These are phyloP conservation scores for Ferdinandea cuprea DNA, from an alignment of 2,888 invertebrate species.

Conservation along the genomic window DNA sequence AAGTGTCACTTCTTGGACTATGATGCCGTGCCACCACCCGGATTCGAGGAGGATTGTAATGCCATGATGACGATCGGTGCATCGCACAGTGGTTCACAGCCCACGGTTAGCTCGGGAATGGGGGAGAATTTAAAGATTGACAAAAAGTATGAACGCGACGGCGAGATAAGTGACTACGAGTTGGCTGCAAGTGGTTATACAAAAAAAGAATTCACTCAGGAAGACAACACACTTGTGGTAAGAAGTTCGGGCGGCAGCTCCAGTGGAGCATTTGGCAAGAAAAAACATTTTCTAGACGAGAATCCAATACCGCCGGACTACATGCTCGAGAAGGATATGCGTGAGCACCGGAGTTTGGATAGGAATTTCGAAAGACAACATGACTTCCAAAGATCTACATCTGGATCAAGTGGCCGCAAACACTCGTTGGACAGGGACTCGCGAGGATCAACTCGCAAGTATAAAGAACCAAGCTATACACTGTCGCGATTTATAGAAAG, in stretches of 20 bases:
- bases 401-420: constrained; percentile 70
- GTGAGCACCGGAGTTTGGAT: constrained; percentile 82
- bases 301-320: constrained; percentile 83
- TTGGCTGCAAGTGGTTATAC: constrained; percentile 82
- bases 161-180: constrained; percentile 83
- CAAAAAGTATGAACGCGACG: constrained; percentile 82
- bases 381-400: constrained; percentile 76
- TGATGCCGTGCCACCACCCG: constrained; percentile 85
- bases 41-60: constrained; percentile 80
- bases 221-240: constrained; percentile 78
- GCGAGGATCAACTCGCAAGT: constrained; percentile 72
- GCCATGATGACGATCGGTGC: constrained; percentile 71
- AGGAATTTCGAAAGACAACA: constrained; percentile 82
- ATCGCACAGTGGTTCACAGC: constrained; percentile 23
- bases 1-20: constrained; percentile 87
- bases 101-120: constrained; percentile 51
- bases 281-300: constrained; percentile 83
- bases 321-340: constrained; percentile 81
- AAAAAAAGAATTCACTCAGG: constrained; percentile 82
- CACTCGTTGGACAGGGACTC: constrained; percentile 76
- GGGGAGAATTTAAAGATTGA: constrained; percentile 82
- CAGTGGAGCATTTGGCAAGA: constrained; percentile 75
- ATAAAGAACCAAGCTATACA: constrained; percentile 80
- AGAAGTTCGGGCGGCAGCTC: constrained; percentile 42
- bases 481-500: constrained; percentile 80